Evolutionary conservation across 2,113 vertebrate species (phyloP).

Genomic region (Cinclus cinclus): DNA sequence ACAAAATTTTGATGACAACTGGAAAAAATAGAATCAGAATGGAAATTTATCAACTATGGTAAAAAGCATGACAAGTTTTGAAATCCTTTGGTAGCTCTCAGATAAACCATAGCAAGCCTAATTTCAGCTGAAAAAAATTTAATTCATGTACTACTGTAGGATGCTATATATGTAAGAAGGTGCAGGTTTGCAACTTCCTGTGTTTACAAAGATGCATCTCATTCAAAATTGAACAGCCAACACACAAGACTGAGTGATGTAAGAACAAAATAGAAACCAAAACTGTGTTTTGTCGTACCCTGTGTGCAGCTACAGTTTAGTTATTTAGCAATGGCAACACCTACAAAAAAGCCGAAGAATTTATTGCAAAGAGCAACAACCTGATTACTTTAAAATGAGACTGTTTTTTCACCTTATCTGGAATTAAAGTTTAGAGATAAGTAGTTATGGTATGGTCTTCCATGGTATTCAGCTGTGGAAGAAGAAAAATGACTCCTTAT

Average conservation of each 20-base stretch:
- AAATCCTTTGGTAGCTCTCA: neutral
- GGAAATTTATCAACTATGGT: neutral
- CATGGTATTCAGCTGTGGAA: neutral
- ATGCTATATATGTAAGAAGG: neutral
- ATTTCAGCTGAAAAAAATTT: neutral
- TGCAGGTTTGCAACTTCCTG: neutral
- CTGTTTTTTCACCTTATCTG: neutral
- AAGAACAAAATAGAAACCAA: neutral
- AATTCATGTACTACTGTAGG: neutral
- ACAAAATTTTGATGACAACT: neutral
- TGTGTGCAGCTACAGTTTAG: neutral
- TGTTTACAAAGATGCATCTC: neutral
- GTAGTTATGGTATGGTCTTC: neutral
- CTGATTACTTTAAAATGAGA: neutral
- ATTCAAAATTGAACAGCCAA: neutral
- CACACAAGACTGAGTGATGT: neutral
- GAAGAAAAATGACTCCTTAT: neutral
- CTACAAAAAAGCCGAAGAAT: neutral
- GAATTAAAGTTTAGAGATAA: neutral
- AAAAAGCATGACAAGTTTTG: neutral
- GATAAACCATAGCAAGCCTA: neutral
- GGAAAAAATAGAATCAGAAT: neutral
- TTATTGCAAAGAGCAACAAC: neutral
- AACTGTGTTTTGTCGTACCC: neutral
- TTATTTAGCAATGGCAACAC: neutral